Conservation (phyloP, 2,113 vertebrate species). For the Propithecus coquereli region DNA sequence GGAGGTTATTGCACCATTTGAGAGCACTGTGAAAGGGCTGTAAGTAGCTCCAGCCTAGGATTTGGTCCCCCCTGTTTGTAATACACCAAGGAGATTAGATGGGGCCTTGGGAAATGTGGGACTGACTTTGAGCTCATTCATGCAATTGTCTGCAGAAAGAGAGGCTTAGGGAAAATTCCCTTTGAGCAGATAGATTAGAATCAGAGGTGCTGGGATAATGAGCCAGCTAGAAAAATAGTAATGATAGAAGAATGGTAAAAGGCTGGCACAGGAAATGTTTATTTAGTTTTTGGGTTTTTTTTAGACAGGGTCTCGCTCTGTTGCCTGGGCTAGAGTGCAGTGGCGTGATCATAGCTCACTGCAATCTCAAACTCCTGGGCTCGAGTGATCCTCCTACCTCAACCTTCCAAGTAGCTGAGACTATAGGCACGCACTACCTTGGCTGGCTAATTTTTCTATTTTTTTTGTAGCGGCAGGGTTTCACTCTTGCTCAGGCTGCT, state of each 20-base stretch:
- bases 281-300: background rate
- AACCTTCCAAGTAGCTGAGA: too few species aligned
- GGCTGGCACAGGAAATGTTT: background rate
- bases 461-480: too few species aligned
- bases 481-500: too few species aligned
- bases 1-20: background rate
- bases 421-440: too few species aligned
- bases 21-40: background rate
- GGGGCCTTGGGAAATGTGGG: background rate
- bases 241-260: background rate
- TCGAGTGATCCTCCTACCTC: too few species aligned
- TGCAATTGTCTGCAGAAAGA: background rate
- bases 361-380: too few species aligned
- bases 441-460: too few species aligned
- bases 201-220: background rate
- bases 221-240: background rate
- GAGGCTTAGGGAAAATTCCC: background rate
- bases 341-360: too few species aligned
- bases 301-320: too few species aligned
- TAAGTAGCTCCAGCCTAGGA: background rate
- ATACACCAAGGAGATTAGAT: background rate
- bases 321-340: too few species aligned
- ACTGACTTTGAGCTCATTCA: background rate
- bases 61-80: conserved; percentile 26
- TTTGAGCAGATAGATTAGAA: background rate